Evolutionary conservation across 2,113 vertebrate species (phyloP).

Genomic region (Myrmecophaga tridactyla): DNA sequence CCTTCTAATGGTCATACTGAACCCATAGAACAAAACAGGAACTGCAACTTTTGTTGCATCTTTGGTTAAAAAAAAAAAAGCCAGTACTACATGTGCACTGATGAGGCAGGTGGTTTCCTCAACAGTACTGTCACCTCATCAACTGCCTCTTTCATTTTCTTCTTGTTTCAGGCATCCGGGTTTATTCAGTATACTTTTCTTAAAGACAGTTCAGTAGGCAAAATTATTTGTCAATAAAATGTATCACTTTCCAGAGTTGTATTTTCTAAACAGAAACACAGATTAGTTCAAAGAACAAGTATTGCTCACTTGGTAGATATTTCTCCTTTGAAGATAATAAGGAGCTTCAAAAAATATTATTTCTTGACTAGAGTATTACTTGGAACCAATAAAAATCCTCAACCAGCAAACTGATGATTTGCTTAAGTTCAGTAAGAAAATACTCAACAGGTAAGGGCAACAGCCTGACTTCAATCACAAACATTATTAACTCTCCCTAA

Average conservation of each 20-base stretch:
- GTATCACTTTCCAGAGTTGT: conserved; percentile 49
- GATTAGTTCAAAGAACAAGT: conserved; percentile 59
- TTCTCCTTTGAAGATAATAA: conserved; percentile 66
- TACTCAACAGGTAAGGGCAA: conserved; percentile 48
- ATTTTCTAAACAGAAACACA: conserved; percentile 43
- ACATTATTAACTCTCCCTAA: conserved; percentile 59
- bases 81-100: background rate
- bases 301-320: conserved; percentile 46
- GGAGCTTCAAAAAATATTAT: conserved; percentile 39
- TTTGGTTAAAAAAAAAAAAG: conserved; percentile 59
- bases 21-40: conserved; percentile 61
- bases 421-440: conserved; percentile 57
- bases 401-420: conserved; percentile 30
- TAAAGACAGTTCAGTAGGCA: conserved; percentile 55
- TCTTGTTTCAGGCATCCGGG: conserved; percentile 50
- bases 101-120: conserved; percentile 42
- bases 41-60: conserved; percentile 47
- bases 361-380: conserved; percentile 63
- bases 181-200: conserved; percentile 42
- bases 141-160: conserved; percentile 3
- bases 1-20: conserved; percentile 69
- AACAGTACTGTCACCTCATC: conserved; percentile 42
- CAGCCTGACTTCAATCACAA: conserved; percentile 53
- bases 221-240: conserved; percentile 65
- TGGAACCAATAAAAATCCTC: conserved; percentile 34